Evolutionary conservation across 2,888 invertebrate genomes (phyloP).

Genomic region (Chrysomela aeneicollis): DNA sequence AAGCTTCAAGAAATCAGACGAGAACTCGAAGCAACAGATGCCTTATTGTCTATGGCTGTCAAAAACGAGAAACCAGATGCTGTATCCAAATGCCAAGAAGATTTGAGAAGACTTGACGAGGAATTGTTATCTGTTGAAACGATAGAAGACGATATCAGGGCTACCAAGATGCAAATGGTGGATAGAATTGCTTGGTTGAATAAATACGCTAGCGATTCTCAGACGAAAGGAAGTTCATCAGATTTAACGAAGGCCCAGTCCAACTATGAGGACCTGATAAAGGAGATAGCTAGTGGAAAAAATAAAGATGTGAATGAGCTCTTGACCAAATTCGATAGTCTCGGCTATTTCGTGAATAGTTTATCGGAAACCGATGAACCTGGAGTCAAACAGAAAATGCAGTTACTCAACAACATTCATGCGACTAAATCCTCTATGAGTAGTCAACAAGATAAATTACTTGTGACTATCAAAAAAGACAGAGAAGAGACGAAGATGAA

Average conservation of each 20-base stretch:
- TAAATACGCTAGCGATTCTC: constrained; percentile 30
- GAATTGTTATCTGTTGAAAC: constrained; percentile 35
- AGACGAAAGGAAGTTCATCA: constrained; percentile 32
- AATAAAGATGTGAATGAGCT: constrained; percentile 33
- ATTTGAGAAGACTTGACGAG: constrained; percentile 34
- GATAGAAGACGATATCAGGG: constrained; percentile 36
- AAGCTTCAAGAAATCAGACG: constrained; percentile 43
- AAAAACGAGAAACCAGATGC: constrained; percentile 21
- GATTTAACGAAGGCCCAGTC: constrained; percentile 36
- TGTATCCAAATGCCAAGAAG: constrained; percentile 31
- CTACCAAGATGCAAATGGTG: constrained; percentile 31
- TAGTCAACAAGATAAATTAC: background rate
- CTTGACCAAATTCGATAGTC: constrained; percentile 31
- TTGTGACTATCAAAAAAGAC: background rate
- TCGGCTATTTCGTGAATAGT: constrained; percentile 35
- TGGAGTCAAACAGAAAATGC: constrained; percentile 22
- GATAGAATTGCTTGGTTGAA: constrained; percentile 36
- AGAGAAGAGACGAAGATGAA: background rate
- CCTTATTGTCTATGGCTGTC: constrained; percentile 18
- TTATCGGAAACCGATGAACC: constrained; percentile 33
- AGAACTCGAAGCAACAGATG: constrained; percentile 38
- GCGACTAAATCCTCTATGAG: constrained; percentile 24
- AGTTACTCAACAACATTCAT: constrained; percentile 30
- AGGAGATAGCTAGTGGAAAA: constrained; percentile 36
- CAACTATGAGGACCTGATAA: constrained; percentile 38